Percentiles rank a stretch among this genome's conserved stretches.
phyloP scores from a whole-genome alignment of 53 echinoderm and acorn worm genomes.

The Paelopatides confundens region DNA sequence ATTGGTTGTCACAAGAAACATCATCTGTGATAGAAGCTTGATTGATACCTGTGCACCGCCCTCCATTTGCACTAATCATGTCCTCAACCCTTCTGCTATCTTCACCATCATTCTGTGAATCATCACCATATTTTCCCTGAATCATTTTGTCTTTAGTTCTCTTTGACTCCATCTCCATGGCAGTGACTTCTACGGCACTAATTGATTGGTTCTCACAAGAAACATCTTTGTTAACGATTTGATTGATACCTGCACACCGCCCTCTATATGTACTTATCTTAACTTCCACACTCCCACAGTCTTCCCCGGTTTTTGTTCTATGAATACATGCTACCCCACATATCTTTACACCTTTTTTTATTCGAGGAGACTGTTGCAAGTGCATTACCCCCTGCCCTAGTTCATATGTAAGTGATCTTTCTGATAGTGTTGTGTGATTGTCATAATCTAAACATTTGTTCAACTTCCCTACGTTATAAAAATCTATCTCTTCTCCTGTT shows the following conservation, averaged over 20 bases:
- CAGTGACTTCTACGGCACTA: neutral
- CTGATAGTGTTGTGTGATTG: neutral
- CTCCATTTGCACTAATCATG: neutral
- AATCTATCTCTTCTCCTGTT: neutral
- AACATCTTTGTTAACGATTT: too few relatives aligned
- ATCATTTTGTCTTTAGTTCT: neutral
- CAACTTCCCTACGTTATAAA: neutral
- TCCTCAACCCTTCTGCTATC: neutral
- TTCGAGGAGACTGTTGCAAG: neutral
- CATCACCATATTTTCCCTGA: neutral
- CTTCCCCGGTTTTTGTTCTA: neutral
- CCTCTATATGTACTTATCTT: neutral
- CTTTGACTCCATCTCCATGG: neutral
- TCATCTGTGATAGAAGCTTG: neutral
- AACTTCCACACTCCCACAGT: neutral
- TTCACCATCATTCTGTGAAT: neutral
- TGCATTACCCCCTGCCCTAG: neutral
- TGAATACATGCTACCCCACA: neutral
- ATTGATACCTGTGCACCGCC: neutral
- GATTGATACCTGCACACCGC: too few relatives aligned
- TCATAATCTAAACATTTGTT: too few relatives aligned
- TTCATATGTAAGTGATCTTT: neutral
- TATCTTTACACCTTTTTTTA: neutral
- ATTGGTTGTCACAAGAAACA: neutral
- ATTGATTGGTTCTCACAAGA: neutral